Evolutionary conservation across 1,140 invertebrate genomes (phyloP).

Genomic region (Papilio aristodemus): DNA sequence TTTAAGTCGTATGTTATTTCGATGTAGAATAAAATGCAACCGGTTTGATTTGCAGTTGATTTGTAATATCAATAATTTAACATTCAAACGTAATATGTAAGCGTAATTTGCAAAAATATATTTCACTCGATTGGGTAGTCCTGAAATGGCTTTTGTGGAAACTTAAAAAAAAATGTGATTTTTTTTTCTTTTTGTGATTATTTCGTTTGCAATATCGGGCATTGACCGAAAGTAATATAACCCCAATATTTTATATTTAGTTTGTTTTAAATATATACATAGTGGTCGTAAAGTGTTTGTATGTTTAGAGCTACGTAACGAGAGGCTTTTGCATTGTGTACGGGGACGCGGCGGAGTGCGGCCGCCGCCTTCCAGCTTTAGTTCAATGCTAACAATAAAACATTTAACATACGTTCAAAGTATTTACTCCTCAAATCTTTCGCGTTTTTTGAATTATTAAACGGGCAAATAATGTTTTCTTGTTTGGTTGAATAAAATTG

Average conservation of each 20-base stretch:
- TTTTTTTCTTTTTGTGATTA: slow-evolving; percentile 14
- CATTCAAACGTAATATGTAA: slow-evolving; percentile 11
- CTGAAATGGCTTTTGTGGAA: neutral
- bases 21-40: slow-evolving; percentile 4
- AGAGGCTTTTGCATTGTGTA: slow-evolving; percentile 26
- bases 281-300: slow-evolving; percentile 11
- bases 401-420: too few relatives aligned
- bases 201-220: slow-evolving; percentile 20
- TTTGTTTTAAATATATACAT: slow-evolving; percentile 23
- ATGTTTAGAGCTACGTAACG: slow-evolving; percentile 16
- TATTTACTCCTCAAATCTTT: slow-evolving; percentile 1
- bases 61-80: slow-evolving; percentile 14
- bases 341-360: neutral
- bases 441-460: neutral
- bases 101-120: slow-evolving; percentile 9
- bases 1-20: slow-evolving; percentile 15
- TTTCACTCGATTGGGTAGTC: neutral
- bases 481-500: neutral
- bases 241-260: slow-evolving; percentile 21
- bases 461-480: neutral
- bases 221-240: slow-evolving; percentile 17
- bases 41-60: neutral
- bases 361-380: slow-evolving; percentile 13
- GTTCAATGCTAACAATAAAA: neutral
- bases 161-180: slow-evolving; percentile 4